Evolutionary conservation across 2,113 vertebrate genomes (phyloP), one percentile per base, ranked within the genome.

Genomic region (Blennius ocellaris): DNA sequence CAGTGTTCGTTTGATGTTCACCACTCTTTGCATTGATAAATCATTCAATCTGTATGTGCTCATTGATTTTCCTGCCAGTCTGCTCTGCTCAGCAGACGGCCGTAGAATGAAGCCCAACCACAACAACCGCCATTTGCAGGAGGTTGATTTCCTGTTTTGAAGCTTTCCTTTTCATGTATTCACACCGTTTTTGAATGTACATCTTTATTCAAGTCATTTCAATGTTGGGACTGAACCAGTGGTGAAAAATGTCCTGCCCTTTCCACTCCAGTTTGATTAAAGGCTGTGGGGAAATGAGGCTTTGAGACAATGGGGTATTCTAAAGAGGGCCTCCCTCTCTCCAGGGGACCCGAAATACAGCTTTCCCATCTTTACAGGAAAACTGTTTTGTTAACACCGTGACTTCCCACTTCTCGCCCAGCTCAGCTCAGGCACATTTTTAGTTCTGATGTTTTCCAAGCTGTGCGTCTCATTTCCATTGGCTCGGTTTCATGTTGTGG

Each of bases 111-210:
- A 50, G 73, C 59, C 40, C 72, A 54, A 68, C 84, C 68, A 66
- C 81, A 75, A 62, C 37, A 6, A 38, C 66, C 78, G 68, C 73
- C 75, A 73, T 52, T 57, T 76, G 47, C 64, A 72, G 79, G 68
- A 60, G 63, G 40, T 84, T 73, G 52, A 85, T 73, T 85, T 92
- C 86, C 87, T 89, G 83, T 87, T 90, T 81, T 89, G 77, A 69
- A 51, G 43, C 38, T 43, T 54, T 58, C 8, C 51, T 78, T 48
- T 43, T 36, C 3, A 14, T 47, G 8, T 7, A 54, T 51, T 44
- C 16, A 41, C 57, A 17, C 12, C 41, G 9, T 48, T 8, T 43
- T 5, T 58, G 66, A 37, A 50, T 62, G 37, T 14, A 36, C 40
- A 62, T 49, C 44, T 53, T 21, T 1, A 3, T 58, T 80, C 16